Evolutionary conservation across 2,888 invertebrate species (phyloP).

Genomic region (Caradrina kadenii): DNA sequence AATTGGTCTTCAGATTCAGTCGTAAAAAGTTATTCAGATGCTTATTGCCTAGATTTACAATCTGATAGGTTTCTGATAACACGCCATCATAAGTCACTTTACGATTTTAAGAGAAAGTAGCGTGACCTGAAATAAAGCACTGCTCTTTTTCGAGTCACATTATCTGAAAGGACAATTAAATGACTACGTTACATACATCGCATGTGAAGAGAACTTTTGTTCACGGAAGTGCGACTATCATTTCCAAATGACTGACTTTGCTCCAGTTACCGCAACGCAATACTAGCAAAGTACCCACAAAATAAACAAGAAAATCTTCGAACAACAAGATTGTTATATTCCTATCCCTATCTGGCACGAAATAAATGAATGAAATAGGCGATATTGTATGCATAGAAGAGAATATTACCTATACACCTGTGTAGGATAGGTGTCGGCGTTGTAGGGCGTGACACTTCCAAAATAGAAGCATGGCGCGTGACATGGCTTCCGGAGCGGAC

Average conservation of each 20-base stretch:
- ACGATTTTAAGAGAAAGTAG: not conserved
- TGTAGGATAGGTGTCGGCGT: slow-evolving; percentile 23
- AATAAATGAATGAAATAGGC: slow-evolving; percentile 19
- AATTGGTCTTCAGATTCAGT: too few species aligned
- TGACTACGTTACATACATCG: slow-evolving; percentile 3
- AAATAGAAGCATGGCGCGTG: slow-evolving; percentile 66
- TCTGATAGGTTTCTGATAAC: not conserved
- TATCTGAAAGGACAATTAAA: slow-evolving; percentile 18
- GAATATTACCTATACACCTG: slow-evolving; percentile 37
- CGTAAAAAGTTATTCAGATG: not conserved
- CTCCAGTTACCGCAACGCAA: slow-evolving; percentile 27
- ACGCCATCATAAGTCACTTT: not conserved
- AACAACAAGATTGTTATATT: slow-evolving; percentile 6
- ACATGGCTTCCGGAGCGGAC: slow-evolving; percentile 72
- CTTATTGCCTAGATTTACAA: not conserved
- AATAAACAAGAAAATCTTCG: slow-evolving; percentile 23
- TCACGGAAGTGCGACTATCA: slow-evolving; percentile 38
- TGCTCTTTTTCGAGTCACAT: not conserved
- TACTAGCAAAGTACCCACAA: slow-evolving; percentile 31
- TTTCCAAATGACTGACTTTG: slow-evolving; percentile 42
- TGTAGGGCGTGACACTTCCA: slow-evolving; percentile 56
- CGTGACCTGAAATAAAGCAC: not conserved
- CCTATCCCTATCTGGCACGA: slow-evolving; percentile 18
- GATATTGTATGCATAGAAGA: slow-evolving; percentile 14
- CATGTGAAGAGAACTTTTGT: slow-evolving; percentile 31